These are phyloP conservation scores for Cinclus mexicanus DNA, from an alignment of 2,113 vertebrate species.

Conservation along the genomic window DNA sequence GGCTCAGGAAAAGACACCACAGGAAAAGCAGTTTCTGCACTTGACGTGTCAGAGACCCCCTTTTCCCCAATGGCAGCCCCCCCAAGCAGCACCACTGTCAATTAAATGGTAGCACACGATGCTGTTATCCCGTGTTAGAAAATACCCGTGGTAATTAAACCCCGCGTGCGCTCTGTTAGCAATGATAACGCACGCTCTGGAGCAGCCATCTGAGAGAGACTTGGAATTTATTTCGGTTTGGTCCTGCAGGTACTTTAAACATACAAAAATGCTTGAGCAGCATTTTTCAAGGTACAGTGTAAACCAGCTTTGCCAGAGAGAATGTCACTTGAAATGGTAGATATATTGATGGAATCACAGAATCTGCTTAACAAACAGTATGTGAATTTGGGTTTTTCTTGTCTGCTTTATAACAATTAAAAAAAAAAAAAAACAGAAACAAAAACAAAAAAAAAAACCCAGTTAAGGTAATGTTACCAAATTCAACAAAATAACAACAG, in stretches of 20 bases:
- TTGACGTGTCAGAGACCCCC: not conserved
- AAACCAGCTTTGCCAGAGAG: conserved; percentile 64
- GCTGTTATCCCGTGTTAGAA: not conserved
- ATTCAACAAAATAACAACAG: not conserved
- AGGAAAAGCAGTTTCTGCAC: not conserved
- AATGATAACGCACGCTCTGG: not conserved
- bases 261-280: conserved; percentile 19
- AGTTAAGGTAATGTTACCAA: not conserved
- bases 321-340: conserved; percentile 48
- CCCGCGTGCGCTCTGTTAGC: not conserved
- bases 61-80: fast-evolving
- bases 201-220: not conserved
- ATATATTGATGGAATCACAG: conserved; percentile 25
- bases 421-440: not conserved
- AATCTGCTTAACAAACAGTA: conserved; percentile 54
- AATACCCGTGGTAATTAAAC: not conserved
- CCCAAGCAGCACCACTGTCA: not conserved
- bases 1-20: not conserved
- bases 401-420: not conserved
- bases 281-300: conserved; percentile 31
- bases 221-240: not conserved
- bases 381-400: conserved; percentile 27
- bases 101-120: not conserved
- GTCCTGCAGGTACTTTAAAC: conserved; percentile 28
- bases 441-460: too few relatives aligned